A percentile compares a stretch with the other conserved stretches of the same genome.
Evolutionary conservation across 2,797 vertebrate species (phyloP).

Genomic region (Sebastes oblongus): DNA sequence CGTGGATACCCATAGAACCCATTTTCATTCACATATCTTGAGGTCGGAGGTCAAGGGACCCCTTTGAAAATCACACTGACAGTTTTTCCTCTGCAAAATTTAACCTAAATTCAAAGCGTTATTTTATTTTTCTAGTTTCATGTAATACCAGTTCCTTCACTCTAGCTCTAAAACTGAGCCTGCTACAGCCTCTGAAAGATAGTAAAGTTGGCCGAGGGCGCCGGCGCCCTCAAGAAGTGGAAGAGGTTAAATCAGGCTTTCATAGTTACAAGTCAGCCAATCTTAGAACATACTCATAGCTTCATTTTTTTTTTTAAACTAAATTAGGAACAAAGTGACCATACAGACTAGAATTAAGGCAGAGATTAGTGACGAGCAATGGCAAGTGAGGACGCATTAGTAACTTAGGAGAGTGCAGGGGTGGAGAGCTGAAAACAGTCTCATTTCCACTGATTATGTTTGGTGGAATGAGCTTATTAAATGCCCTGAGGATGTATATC

Average conservation of each 20-base stretch:
- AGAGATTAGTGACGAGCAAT: background rate
- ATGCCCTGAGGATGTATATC: slow-evolving; percentile 6
- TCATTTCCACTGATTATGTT: slow-evolving; percentile 36
- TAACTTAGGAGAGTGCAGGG: background rate
- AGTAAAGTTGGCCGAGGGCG: too few relatives aligned
- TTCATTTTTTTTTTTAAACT: background rate
- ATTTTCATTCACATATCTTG: background rate
- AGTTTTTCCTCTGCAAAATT: too few relatives aligned
- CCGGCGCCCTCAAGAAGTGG: too few relatives aligned
- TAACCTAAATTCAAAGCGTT: too few relatives aligned
- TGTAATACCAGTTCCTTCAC: too few relatives aligned
- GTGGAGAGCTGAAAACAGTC: slow-evolving; percentile 10
- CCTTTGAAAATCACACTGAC: too few relatives aligned
- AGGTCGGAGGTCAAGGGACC: background rate
- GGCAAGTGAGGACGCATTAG: slow-evolving; percentile 1
- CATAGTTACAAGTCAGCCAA: background rate
- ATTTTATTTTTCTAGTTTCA: background rate
- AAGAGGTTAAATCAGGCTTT: too few relatives aligned
- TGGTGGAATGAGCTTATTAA: slow-evolving; percentile 34
- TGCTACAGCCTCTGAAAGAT: too few relatives aligned
- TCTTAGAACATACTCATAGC: background rate
- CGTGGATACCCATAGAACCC: background rate
- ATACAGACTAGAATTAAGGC: background rate
- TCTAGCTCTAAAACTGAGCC: too few relatives aligned
- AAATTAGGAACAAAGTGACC: background rate